Conservation (phyloP, 2,888 invertebrate species). For the Agrotis clavis region DNA sequence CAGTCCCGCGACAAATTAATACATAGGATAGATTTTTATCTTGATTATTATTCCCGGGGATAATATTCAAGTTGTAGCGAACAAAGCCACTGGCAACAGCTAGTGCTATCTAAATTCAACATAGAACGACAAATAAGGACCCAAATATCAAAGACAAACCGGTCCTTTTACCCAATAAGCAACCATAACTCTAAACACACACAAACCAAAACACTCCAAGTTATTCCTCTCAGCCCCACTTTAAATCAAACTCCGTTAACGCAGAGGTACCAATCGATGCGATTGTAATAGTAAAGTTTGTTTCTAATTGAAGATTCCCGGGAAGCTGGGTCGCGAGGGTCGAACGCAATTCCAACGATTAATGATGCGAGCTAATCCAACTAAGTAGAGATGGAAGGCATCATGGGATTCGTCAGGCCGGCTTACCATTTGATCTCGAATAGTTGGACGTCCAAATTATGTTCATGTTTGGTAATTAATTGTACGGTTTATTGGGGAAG, state of each 20-base stretch:
- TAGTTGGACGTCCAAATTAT: slow-evolving; percentile 65
- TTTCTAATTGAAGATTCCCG: slow-evolving; percentile 87
- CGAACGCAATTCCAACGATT: slow-evolving; percentile 88
- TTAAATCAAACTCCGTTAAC: slow-evolving; percentile 68
- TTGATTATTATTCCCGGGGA: no score
- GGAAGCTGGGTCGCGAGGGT: slow-evolving; percentile 74
- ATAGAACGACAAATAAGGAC: background rate
- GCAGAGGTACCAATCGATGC: slow-evolving; percentile 74
- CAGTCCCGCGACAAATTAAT: no score
- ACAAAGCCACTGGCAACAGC: no score
- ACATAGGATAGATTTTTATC: no score
- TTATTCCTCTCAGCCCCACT: slow-evolving; percentile 54
- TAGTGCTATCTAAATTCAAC: no score
- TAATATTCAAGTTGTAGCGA: no score
- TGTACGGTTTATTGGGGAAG: slow-evolving; percentile 52
- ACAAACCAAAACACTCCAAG: slow-evolving; percentile 49
- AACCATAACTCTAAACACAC: slow-evolving; percentile 32
- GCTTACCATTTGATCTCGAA: slow-evolving; percentile 80
- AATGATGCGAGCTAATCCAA: slow-evolving; percentile 89
- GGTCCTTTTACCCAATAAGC: slow-evolving; percentile 21
- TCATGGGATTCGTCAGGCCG: slow-evolving; percentile 79
- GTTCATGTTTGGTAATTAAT: slow-evolving; percentile 62
- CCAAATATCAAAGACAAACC: slow-evolving; percentile 18
- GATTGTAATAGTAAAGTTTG: slow-evolving; percentile 86
- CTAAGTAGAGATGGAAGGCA: slow-evolving; percentile 84